Conservation (phyloP, 2,888 invertebrate genomes). For the Drosophila barbarae region DNA sequence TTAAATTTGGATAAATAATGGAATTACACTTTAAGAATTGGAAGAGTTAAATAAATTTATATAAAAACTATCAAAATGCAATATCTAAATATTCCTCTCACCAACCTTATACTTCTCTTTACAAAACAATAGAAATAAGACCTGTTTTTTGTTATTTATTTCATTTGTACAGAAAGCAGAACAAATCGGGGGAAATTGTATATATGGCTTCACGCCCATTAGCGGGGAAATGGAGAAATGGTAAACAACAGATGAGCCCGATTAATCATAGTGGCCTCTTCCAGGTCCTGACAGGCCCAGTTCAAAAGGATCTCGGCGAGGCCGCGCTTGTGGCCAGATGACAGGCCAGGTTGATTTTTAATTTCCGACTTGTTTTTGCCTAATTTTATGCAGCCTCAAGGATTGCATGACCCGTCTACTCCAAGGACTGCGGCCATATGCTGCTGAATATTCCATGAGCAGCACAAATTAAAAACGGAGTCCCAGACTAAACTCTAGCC, state of each 20-base stretch:
- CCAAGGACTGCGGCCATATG: conserved; percentile 57
- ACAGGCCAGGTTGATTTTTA: conserved; percentile 53
- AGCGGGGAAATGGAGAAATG: conserved; percentile 55
- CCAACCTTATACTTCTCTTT: background rate
- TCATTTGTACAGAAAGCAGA: conserved; percentile 47
- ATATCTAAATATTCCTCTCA: background rate
- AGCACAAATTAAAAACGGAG: conserved; percentile 71
- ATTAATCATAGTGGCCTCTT: conserved; percentile 69
- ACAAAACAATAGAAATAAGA: background rate
- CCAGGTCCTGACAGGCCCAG: conserved; percentile 21
- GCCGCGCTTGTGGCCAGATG: conserved; percentile 49
- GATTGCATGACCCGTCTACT: conserved; percentile 48
- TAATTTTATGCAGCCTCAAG: conserved; percentile 69
- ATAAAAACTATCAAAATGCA: background rate
- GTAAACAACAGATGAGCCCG: conserved; percentile 71
- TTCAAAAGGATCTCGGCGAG: conserved; percentile 36
- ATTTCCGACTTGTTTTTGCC: conserved; percentile 69
- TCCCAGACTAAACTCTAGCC: conserved; percentile 50
- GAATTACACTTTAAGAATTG: background rate
- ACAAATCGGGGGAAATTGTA: conserved; percentile 53
- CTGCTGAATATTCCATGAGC: conserved; percentile 72
- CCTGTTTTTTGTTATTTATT: background rate
- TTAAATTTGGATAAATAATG: background rate
- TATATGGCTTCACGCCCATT: conserved; percentile 60
- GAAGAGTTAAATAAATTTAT: background rate